A percentile compares a stretch with the other conserved stretches of the same genome.
Conservation (phyloP, 2,113 vertebrate genomes). For the Larimichthys polyactis region DNA sequence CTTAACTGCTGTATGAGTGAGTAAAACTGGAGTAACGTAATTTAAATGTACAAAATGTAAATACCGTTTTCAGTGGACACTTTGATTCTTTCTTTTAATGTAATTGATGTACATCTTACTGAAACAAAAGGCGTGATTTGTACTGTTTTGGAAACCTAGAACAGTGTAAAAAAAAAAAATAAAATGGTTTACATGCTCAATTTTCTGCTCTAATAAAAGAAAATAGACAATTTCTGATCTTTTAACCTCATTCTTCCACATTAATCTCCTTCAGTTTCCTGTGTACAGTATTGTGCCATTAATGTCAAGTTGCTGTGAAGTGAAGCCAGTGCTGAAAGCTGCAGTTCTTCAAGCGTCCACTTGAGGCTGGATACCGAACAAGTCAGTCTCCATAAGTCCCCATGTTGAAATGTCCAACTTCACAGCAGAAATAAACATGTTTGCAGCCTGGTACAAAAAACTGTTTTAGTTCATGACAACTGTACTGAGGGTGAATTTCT, state of each 20-base stretch:
- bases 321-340: too few species aligned
- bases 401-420: too few species aligned
- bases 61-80: slow-evolving; percentile 44
- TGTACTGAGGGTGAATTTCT: too few species aligned
- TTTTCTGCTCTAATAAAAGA: slow-evolving; percentile 66
- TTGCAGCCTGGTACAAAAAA: too few species aligned
- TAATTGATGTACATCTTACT: slow-evolving; percentile 47
- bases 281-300: not conserved
- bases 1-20: not conserved
- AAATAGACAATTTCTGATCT: not conserved
- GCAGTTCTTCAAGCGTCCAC: too few species aligned
- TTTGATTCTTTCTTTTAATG: slow-evolving; percentile 33
- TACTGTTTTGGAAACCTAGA: slow-evolving; percentile 56
- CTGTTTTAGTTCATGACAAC: too few species aligned
- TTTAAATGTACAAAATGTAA: slow-evolving; percentile 66
- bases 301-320: too few species aligned
- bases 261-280: not conserved
- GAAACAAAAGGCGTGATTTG: slow-evolving; percentile 34
- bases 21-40: slow-evolving; percentile 29
- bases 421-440: too few species aligned
- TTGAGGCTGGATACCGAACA: too few species aligned
- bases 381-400: too few species aligned
- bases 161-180: slow-evolving; percentile 25
- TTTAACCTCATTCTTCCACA: not conserved
- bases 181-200: slow-evolving; percentile 21